Evolutionary conservation across 2,888 invertebrate species (phyloP).

Genomic region (Synanthedon vespiformis): DNA sequence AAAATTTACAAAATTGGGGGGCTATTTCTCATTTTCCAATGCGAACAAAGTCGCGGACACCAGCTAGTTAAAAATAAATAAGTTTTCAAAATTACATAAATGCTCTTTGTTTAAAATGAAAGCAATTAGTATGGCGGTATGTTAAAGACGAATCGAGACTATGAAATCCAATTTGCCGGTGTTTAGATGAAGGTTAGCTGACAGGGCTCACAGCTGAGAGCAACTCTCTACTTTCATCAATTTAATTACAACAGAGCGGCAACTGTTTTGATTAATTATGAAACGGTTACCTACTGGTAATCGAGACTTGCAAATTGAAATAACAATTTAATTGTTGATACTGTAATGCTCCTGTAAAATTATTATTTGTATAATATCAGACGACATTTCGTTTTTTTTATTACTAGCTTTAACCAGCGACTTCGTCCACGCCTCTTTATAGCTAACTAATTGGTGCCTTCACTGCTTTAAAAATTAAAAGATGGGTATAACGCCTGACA

Average conservation of each 20-base stretch:
- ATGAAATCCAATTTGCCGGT: conserved; percentile 26
- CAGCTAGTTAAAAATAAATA: too few relatives aligned
- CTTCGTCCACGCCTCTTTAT: too few relatives aligned
- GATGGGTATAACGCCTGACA: too few relatives aligned
- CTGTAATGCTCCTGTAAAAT: conserved; percentile 3
- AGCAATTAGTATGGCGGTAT: background rate
- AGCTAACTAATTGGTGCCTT: too few relatives aligned
- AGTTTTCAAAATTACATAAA: too few relatives aligned
- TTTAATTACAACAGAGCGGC: conserved; percentile 20
- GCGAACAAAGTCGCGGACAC: too few relatives aligned
- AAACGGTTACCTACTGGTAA: conserved; percentile 8
- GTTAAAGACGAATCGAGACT: conserved; percentile 2
- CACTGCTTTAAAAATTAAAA: too few relatives aligned
- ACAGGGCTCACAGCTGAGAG: conserved; percentile 23
- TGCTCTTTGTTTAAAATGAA: background rate
- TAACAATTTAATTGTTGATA: conserved; percentile 1
- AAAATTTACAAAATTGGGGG: too few relatives aligned
- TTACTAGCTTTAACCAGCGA: too few relatives aligned
- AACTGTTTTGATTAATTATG: conserved; percentile 35
- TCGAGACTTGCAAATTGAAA: background rate
- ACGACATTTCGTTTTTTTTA: too few relatives aligned
- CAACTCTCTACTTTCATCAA: conserved; percentile 22
- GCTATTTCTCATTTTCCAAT: too few relatives aligned
- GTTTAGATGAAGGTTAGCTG: conserved; percentile 13
- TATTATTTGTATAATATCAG: background rate